These are phyloP conservation scores for Nematostella vectensis DNA, from an alignment of 92 coral and sea anemone genomes.

Conservation along the genomic window DNA sequence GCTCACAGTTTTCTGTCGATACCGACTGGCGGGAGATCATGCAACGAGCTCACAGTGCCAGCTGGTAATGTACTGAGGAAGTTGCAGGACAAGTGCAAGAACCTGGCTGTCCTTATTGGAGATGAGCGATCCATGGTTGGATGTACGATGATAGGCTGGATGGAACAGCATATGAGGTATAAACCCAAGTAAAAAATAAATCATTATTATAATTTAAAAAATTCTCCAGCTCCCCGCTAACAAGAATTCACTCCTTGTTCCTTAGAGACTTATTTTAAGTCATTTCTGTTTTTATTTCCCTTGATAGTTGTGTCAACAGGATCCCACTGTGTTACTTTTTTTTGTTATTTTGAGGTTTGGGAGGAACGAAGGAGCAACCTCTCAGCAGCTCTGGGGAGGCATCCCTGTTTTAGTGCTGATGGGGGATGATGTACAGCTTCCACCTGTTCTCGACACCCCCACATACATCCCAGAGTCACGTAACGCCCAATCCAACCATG, in stretches of 20 bases:
- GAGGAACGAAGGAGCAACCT: slow-evolving; percentile 14
- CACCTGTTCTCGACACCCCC: slow-evolving; percentile 28
- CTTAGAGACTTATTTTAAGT: no score
- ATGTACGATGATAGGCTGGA: slow-evolving; percentile 33
- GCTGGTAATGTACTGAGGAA: slow-evolving; percentile 22
- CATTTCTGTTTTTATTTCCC: no score
- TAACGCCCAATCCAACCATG: slow-evolving; percentile 38
- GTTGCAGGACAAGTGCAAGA: slow-evolving; percentile 22
- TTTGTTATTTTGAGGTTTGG: no score
- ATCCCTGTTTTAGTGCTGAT: slow-evolving; percentile 23
- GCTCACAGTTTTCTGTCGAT: slow-evolving; percentile 30
- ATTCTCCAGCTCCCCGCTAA: no score
- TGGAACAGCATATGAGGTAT: slow-evolving; percentile 36
- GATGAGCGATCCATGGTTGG: slow-evolving; percentile 41
- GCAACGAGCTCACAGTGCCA: slow-evolving; percentile 27
- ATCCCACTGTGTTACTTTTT: no score
- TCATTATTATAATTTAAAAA: no score
- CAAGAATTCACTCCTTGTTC: no score
- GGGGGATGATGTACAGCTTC: slow-evolving; percentile 35
- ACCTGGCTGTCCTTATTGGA: slow-evolving; percentile 19
- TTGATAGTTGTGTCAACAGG: no score
- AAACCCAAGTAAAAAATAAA: no score
- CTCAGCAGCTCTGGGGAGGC: slow-evolving; percentile 26
- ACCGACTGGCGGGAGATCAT: slow-evolving; percentile 25
- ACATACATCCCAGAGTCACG: slow-evolving; percentile 16